Evolutionary conservation across 1,140 invertebrate species (phyloP).

Genomic region (Anadara kagoshimensis): DNA sequence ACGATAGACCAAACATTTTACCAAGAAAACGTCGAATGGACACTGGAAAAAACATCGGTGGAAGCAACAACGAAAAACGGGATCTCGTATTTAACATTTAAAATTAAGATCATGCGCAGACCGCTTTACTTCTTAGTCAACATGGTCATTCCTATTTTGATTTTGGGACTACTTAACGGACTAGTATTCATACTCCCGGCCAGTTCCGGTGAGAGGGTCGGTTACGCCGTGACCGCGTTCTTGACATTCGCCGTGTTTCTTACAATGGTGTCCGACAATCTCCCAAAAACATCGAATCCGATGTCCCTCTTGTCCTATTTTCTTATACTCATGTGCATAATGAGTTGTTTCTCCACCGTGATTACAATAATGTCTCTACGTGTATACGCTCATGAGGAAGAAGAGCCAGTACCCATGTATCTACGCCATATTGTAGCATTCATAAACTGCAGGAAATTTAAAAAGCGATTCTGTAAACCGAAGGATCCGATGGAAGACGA

Average conservation of each 20-base stretch:
- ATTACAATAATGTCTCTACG: conserved; percentile 31
- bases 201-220: conserved; percentile 26
- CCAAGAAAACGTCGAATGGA: conserved; percentile 22
- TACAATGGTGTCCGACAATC: conserved; percentile 25
- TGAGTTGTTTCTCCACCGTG: conserved; percentile 3
- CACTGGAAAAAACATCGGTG: conserved; percentile 6
- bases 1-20: conserved; percentile 14
- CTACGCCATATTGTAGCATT: conserved; percentile 23
- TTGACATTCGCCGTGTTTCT: conserved; percentile 39
- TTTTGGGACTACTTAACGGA: conserved; percentile 27
- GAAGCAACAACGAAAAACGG: not conserved
- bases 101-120: conserved; percentile 13
- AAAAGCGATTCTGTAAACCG: conserved; percentile 18
- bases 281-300: conserved; percentile 31
- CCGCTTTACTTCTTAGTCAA: conserved; percentile 35
- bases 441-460: conserved; percentile 35
- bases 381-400: conserved; percentile 37
- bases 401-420: conserved; percentile 17
- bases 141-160: conserved; percentile 22
- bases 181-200: conserved; percentile 35
- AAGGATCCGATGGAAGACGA: conserved; percentile 9
- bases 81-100: conserved; percentile 22
- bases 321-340: conserved; percentile 24
- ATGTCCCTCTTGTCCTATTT: conserved; percentile 35
- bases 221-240: conserved; percentile 35